phyloP scores from a whole-genome alignment of 2,888 invertebrate genomes.

The Abscondita cerata region DNA sequence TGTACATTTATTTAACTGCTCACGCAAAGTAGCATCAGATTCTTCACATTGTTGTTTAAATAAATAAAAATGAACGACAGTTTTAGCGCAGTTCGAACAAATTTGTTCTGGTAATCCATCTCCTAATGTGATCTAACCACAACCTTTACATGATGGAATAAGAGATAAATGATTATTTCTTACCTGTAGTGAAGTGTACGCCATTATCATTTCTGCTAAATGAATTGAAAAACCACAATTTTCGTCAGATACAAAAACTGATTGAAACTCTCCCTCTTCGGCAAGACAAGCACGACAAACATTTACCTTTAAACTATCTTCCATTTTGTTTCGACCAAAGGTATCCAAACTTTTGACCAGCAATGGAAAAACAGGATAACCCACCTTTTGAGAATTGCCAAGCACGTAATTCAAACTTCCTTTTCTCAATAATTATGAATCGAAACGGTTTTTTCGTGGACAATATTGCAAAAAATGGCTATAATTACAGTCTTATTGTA shows the following conservation, averaged over 20 bases:
- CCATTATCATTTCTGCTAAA: conserved; percentile 57
- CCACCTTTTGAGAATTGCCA: conserved; percentile 38
- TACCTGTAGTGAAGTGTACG: conserved; percentile 56
- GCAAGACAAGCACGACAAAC: conserved; percentile 56
- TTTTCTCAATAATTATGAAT: background rate
- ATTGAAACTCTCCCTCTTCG: conserved; percentile 54
- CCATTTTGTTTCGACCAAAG: conserved; percentile 24
- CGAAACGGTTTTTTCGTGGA: background rate
- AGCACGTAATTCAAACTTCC: background rate
- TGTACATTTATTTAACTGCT: conserved; percentile 44
- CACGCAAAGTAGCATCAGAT: conserved; percentile 56
- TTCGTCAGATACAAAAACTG: conserved; percentile 53
- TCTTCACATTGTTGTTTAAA: conserved; percentile 61
- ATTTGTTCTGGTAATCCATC: conserved; percentile 69
- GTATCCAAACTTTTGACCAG: conserved; percentile 50
- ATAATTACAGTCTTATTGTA: background rate
- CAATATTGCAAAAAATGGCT: background rate
- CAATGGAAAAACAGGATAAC: conserved; percentile 41
- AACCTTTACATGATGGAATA: conserved; percentile 26
- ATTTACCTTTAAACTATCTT: conserved; percentile 25
- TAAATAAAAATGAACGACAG: conserved; percentile 60
- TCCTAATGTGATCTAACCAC: conserved; percentile 53
- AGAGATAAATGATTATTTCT: conserved; percentile 22
- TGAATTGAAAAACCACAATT: conserved; percentile 49
- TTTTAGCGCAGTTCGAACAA: conserved; percentile 63